Conservation (phyloP, 1,140 invertebrate species). For the Anoplolepis gracilipes region DNA sequence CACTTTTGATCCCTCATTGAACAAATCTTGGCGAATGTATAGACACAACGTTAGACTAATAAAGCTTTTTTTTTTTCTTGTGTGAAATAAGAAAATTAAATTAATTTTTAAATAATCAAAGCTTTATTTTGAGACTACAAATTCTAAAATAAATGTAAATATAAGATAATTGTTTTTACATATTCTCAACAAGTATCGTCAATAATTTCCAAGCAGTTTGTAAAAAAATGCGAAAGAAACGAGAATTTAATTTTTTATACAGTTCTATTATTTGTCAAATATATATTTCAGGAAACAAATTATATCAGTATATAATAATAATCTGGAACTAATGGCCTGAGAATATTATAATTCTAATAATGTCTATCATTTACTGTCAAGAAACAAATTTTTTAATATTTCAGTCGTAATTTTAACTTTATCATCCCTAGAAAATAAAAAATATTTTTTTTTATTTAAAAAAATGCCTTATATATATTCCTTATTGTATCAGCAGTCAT, state of each 20-base stretch:
- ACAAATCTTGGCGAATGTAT: conserved; percentile 51
- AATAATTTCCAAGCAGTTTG: background rate
- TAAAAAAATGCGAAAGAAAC: background rate
- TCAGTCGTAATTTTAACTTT: background rate
- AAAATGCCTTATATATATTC: too few relatives aligned
- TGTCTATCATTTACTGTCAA: background rate
- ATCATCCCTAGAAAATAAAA: background rate
- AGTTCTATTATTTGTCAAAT: background rate
- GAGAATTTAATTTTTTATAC: background rate
- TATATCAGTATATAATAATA: too few relatives aligned
- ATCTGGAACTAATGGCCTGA: background rate
- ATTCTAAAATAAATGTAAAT: background rate
- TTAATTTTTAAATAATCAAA: background rate
- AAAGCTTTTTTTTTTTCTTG: conserved; percentile 1
- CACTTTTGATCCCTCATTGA: conserved; percentile 21
- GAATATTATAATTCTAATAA: background rate
- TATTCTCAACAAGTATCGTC: background rate
- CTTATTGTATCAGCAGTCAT: too few relatives aligned
- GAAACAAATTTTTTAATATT: background rate
- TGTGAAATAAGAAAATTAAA: background rate
- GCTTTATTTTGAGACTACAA: background rate
- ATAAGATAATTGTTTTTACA: background rate
- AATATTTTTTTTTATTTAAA: background rate
- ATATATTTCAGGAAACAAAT: background rate
- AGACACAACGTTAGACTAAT: background rate